phyloP scores from a whole-genome alignment of 2,888 invertebrate species.

The Metellina segmentata region DNA sequence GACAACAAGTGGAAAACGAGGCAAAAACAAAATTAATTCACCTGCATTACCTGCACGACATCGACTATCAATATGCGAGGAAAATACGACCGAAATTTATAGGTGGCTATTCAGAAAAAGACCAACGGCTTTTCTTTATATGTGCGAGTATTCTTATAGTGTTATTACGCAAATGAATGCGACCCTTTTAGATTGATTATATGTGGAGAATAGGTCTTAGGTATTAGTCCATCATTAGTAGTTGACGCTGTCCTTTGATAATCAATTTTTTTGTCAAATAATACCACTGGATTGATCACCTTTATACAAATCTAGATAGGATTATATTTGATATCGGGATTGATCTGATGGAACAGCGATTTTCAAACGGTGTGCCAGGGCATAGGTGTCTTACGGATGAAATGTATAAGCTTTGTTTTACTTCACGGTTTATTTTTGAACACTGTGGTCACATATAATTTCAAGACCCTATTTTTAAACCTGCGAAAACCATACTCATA shows the following conservation, averaged over 20 bases:
- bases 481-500: no score
- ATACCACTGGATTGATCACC: no score
- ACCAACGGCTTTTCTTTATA: background rate
- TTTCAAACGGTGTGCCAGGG: no score
- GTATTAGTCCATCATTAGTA: background rate
- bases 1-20: constrained; percentile 58
- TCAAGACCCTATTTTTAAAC: no score
- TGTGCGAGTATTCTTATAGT: background rate
- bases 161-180: background rate
- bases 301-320: no score
- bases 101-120: constrained; percentile 8
- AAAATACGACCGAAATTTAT: background rate
- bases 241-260: background rate
- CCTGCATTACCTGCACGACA: constrained; percentile 21
- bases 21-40: constrained; percentile 21
- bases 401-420: no score
- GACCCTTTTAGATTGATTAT: background rate
- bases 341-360: no score
- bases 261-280: no score
- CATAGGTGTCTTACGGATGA: no score
- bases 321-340: no score
- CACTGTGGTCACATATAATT: no score
- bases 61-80: constrained; percentile 42
- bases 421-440: no score
- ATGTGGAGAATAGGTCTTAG: background rate